Conservation (phyloP, 2,113 vertebrate species). For the Amphiprion percula region DNA sequence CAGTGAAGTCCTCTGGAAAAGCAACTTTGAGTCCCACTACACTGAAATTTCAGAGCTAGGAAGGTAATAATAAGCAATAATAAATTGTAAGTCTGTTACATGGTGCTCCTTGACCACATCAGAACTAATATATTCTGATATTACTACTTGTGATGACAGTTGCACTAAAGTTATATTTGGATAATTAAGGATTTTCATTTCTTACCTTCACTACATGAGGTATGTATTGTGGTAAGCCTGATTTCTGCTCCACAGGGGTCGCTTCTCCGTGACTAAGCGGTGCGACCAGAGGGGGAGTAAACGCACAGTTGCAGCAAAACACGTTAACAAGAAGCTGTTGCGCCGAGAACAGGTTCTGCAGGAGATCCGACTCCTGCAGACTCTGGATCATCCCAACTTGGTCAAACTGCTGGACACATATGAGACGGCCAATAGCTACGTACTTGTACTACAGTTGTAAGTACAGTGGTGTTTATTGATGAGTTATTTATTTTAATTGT, state of each 20-base stretch:
- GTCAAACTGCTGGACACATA: conserved; percentile 93
- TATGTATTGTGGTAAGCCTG: no score
- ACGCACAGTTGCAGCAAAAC: conserved; percentile 92
- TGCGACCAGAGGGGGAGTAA: conserved; percentile 96
- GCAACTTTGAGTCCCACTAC: conserved; percentile 94
- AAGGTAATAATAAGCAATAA: conserved; percentile 83
- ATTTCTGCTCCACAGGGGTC: conserved; percentile 85
- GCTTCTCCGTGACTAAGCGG: conserved; percentile 96
- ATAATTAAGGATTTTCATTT: no score
- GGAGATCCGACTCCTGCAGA: conserved; percentile 93
- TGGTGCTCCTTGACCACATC: conserved; percentile 5
- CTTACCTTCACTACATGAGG: no score
- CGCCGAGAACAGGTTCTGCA: conserved; percentile 95
- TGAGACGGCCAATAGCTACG: conserved; percentile 92
- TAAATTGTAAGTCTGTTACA: background rate
- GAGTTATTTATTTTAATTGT: no score
- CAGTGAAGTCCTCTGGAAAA: conserved; percentile 93
- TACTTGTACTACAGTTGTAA: conserved; percentile 94
- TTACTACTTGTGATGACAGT: background rate
- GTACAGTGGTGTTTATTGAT: conserved; percentile 55
- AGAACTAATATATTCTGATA: conserved; percentile 10
- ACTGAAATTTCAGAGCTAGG: conserved; percentile 96
- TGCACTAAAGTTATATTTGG: background rate
- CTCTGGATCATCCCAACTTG: conserved; percentile 94
- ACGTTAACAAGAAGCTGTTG: conserved; percentile 97